Base-by-base conservation (phyloP, 1,140 invertebrate species). In the Achroia grisella region DNA sequence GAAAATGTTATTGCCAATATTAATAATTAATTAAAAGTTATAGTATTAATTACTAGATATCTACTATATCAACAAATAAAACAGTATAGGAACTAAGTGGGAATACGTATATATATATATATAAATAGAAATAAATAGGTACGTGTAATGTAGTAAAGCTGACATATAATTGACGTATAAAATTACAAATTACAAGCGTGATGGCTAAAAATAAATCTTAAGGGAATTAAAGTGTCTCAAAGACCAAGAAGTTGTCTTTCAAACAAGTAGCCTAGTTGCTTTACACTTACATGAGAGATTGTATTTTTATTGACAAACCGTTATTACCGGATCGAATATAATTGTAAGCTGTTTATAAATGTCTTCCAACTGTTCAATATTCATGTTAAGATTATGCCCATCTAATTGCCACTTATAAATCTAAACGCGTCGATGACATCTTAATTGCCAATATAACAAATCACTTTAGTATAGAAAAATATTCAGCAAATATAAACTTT, bases 381-480 rank as follows among this genome's bases (percentile, higher is more conserved):
- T 72, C 62, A 68, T 66, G 69, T 67, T 48, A 39, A 64, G 58
- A 78, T 75, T 73, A 67, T 65, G 52, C 52, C 45, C 52, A 46
- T 68, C 66, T 83, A 76, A 80, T 83, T 76, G 68, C 69, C 57
- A 61, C 59, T 61, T 72, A 80, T 80, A 77, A 77, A 79, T 80
- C 65, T 71, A 48, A 67, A 69, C 56, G 49, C 63, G 43, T 53
- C 62, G 66, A 70, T 71, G 79, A 83, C 76, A 73, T 79, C 75
- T 80, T 83, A 80, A 80, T 83, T 77, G 70, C 62, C 50, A 52
- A 53, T 30, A 36, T 64, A 62, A 76, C 61, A 69, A 72, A 76
- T 76, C 56, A 66, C 56, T 45, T 40, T 62, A 47, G 49, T 54
- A 52, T 58, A 53, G 48, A 48, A 68, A 58, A 55, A 50, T 62